Conservation (phyloP, 2,888 invertebrate genomes). For the Taenaris catops region DNA sequence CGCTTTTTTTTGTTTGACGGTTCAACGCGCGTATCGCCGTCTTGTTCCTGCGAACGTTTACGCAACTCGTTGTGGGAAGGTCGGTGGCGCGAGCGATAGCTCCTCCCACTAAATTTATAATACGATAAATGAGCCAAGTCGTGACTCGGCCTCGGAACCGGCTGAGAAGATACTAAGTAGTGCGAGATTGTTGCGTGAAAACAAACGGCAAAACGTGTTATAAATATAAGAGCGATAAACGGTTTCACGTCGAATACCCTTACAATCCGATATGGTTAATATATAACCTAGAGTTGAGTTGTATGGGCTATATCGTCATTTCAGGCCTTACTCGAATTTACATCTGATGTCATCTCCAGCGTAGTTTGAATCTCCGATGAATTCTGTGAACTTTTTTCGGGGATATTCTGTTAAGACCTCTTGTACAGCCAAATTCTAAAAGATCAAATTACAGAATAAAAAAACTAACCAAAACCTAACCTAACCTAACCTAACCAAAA, state of each 20-base stretch:
- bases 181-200: slow-evolving; percentile 67
- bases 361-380: slow-evolving; percentile 53
- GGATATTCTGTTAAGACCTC: slow-evolving; percentile 46
- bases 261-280: slow-evolving; percentile 60
- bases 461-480: no score
- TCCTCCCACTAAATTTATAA: slow-evolving; percentile 76
- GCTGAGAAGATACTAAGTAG: slow-evolving; percentile 64
- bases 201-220: slow-evolving; percentile 55
- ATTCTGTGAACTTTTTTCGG: slow-evolving; percentile 40
- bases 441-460: no score
- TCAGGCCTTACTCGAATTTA: slow-evolving; percentile 42
- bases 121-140: slow-evolving; percentile 71
- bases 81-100: slow-evolving; percentile 48
- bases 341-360: slow-evolving; percentile 51
- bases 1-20: slow-evolving; percentile 43
- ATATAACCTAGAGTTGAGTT: no score
- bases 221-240: slow-evolving; percentile 54
- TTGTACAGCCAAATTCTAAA: slow-evolving; percentile 40
- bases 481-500: no score
- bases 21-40: slow-evolving; percentile 52
- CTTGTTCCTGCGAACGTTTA: slow-evolving; percentile 50
- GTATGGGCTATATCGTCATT: no score
- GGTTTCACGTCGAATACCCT: slow-evolving; percentile 54
- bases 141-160: slow-evolving; percentile 48
- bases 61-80: slow-evolving; percentile 63